phyloP scores from a whole-genome alignment of 1,140 invertebrate genomes.

The Anoplolepis gracilipes region DNA sequence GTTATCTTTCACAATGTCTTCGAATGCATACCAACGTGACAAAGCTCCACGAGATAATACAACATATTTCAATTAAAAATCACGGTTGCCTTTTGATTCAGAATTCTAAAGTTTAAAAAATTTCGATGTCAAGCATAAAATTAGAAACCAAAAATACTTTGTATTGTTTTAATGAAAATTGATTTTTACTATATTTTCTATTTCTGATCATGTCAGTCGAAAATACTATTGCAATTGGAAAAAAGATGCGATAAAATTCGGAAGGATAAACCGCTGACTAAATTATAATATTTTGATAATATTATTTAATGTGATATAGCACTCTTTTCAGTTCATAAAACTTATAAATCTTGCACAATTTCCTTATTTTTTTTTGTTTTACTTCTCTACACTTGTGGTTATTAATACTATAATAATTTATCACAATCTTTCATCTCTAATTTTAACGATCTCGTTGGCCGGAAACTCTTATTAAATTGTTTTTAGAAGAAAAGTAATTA shows the following conservation, averaged over 20 bases:
- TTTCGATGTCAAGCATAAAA: background rate
- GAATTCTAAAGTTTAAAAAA: background rate
- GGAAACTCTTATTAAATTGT: no score
- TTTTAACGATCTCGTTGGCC: no score
- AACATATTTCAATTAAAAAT: background rate
- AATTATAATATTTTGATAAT: background rate
- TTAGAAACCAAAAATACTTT: background rate
- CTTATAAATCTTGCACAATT: no score
- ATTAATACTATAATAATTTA: no score
- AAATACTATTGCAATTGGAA: background rate
- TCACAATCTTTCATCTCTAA: no score
- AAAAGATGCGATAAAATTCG: background rate
- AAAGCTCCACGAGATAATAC: no score
- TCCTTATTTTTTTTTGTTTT: no score
- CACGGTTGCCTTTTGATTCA: background rate
- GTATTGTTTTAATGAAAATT: background rate
- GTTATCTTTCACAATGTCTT: constrained; percentile 4
- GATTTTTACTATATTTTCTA: background rate
- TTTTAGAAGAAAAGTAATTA: background rate
- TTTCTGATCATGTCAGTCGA: background rate
- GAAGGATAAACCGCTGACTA: background rate
- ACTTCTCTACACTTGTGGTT: no score
- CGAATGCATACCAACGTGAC: background rate
- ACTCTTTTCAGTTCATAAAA: no score
- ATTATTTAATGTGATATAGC: no score